Evolutionary conservation across 2,888 invertebrate genomes (phyloP).

Genomic region (Cataglyphis albicans): DNA sequence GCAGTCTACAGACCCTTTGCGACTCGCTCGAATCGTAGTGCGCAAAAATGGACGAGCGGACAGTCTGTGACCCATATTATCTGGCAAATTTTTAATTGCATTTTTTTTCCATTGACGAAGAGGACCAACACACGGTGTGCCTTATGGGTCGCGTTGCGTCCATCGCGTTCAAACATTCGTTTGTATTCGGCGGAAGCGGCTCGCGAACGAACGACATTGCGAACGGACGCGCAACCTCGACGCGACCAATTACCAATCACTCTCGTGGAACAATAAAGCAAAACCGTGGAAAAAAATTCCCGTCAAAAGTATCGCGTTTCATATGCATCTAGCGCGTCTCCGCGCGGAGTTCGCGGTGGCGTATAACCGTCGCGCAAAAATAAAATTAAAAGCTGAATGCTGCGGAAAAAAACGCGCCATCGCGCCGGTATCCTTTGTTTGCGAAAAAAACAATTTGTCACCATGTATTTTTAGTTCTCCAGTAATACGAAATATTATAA

Average conservation of each 20-base stretch:
- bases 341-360: slow-evolving; percentile 30
- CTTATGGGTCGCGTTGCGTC: slow-evolving; percentile 62
- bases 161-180: slow-evolving; percentile 57
- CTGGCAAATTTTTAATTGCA: slow-evolving; percentile 75
- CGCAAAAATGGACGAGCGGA: slow-evolving; percentile 35
- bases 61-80: slow-evolving; percentile 72
- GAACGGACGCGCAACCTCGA: slow-evolving; percentile 61
- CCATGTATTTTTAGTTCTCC: background rate
- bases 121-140: slow-evolving; percentile 58
- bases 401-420: slow-evolving; percentile 33
- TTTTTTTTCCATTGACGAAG: slow-evolving; percentile 71
- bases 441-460: slow-evolving; percentile 13
- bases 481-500: slow-evolving; percentile 12
- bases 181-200: slow-evolving; percentile 64
- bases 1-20: slow-evolving; percentile 38
- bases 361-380: slow-evolving; percentile 53
- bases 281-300: slow-evolving; percentile 75
- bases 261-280: slow-evolving; percentile 80
- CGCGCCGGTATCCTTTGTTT: slow-evolving; percentile 38
- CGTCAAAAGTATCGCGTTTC: slow-evolving; percentile 80
- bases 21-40: slow-evolving; percentile 52
- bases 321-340: slow-evolving; percentile 67
- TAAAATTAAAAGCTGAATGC: slow-evolving; percentile 62
- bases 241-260: slow-evolving; percentile 80
- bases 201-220: slow-evolving; percentile 68